phyloP scores from a whole-genome alignment of 2,888 invertebrate species.

The Hipparchia sbordonii region DNA sequence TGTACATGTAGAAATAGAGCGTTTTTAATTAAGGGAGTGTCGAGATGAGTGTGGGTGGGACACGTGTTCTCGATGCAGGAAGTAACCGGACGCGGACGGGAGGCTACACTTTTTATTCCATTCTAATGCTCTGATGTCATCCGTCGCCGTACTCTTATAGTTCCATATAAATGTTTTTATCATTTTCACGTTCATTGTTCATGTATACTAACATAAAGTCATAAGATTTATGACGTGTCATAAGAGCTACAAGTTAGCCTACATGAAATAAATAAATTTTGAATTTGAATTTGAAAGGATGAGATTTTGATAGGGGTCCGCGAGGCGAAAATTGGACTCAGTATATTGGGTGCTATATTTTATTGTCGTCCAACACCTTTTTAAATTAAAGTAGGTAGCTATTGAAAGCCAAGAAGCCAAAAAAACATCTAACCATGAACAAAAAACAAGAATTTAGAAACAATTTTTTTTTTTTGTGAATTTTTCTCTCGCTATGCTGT shows the following conservation, averaged over 20 bases:
- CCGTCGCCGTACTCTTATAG: slow-evolving; percentile 47
- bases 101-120: slow-evolving; percentile 60
- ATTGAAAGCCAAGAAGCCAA: no score
- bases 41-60: slow-evolving; percentile 46
- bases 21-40: slow-evolving; percentile 55
- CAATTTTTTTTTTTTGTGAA: no score
- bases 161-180: slow-evolving; percentile 29
- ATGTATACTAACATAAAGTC: not conserved
- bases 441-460: no score
- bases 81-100: slow-evolving; percentile 53
- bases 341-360: no score
- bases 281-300: no score
- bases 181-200: not conserved
- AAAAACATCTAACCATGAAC: no score
- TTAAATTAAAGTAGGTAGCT: no score
- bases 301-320: not conserved
- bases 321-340: not conserved
- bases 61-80: slow-evolving; percentile 65
- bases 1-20: slow-evolving; percentile 29
- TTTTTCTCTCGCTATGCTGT: no score
- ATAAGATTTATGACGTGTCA: not conserved
- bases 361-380: no score
- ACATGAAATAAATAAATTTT: not conserved
- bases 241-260: no score
- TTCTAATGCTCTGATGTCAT: slow-evolving; percentile 62